phyloP scores from a whole-genome alignment of 2,113 vertebrate genomes.

The Proteles cristata region DNA sequence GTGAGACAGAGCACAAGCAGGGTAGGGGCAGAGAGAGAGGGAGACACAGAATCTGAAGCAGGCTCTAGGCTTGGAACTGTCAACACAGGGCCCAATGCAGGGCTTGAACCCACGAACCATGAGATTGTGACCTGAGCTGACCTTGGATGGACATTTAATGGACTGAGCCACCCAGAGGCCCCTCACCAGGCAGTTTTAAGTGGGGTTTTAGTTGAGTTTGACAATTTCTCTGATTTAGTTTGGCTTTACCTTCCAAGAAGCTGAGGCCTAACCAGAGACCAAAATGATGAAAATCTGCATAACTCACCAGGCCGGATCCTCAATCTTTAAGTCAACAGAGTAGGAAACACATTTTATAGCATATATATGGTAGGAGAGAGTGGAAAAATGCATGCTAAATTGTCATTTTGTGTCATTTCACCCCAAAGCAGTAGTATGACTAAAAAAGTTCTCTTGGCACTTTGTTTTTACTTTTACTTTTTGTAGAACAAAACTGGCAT shows the following conservation, averaged over 20 bases:
- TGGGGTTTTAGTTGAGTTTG: background rate
- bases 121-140: too few relatives aligned
- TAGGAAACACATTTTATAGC: background rate
- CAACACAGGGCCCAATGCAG: too few relatives aligned
- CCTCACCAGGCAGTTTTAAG: background rate
- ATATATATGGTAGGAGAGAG: background rate
- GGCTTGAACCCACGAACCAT: too few relatives aligned
- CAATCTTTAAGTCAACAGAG: background rate
- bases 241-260: background rate
- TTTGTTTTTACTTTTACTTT: background rate
- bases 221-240: background rate
- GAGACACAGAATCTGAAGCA: too few relatives aligned
- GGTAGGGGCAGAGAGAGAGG: too few relatives aligned
- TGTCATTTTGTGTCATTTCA: background rate
- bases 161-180: too few relatives aligned
- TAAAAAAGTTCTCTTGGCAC: background rate
- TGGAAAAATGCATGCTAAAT: background rate
- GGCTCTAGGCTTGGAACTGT: too few relatives aligned
- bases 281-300: background rate
- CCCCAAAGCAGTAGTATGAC: background rate
- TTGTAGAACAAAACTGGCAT: background rate
- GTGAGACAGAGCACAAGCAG: too few relatives aligned
- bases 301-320: background rate
- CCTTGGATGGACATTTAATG: too few relatives aligned
- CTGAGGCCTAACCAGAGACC: background rate